Conservation (phyloP, 1,140 invertebrate species). For the Calliphora vicina region DNA sequence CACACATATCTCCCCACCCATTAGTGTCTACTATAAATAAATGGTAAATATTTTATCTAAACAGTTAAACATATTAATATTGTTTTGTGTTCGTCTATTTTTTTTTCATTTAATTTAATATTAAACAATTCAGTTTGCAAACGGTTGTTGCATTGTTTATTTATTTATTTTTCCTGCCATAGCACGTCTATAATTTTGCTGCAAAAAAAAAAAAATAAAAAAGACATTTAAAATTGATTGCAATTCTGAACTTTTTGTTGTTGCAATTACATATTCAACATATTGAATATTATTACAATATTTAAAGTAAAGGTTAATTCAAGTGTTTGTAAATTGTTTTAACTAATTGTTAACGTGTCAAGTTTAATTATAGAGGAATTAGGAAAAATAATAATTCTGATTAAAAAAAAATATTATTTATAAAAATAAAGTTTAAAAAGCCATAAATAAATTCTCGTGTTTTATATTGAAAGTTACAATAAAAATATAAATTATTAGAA, state of each 20-base stretch:
- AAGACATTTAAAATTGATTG: background rate
- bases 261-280: background rate
- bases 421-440: no score
- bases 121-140: background rate
- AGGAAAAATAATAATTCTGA: background rate
- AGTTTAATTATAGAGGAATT: background rate
- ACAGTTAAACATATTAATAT: background rate
- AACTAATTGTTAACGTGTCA: constrained; percentile 9
- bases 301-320: background rate
- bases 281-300: background rate
- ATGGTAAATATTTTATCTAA: background rate
- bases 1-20: no score
- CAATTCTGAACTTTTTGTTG: background rate
- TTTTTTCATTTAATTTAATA: background rate
- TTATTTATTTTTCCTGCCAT: background rate
- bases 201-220: background rate
- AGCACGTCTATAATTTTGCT: background rate
- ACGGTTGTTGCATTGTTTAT: constrained; percentile 4
- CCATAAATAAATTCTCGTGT: no score
- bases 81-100: no score
- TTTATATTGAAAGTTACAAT: no score
- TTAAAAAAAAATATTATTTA: no score
- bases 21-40: no score
- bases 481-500: no score
- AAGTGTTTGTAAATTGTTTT: background rate